Evolutionary conservation across 2,113 vertebrate genomes (phyloP).

Genomic region (Heptranchias perlo): DNA sequence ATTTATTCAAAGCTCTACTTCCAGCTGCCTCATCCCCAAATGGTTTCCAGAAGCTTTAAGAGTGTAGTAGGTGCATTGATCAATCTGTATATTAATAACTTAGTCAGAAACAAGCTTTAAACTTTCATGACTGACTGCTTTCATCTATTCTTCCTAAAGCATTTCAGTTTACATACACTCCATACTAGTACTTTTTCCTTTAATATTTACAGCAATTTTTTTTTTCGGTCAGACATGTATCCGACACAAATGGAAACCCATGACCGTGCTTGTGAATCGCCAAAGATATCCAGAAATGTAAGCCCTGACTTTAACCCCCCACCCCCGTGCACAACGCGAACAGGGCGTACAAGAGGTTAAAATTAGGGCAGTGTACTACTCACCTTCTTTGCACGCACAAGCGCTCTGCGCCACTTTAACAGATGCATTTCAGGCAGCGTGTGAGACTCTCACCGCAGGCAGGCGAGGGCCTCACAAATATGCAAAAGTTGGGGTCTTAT

Average conservation of each 20-base stretch:
- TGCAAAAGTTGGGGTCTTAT: no score
- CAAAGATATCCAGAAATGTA: not conserved
- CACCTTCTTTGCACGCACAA: no score
- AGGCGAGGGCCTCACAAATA: no score
- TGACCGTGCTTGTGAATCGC: not conserved
- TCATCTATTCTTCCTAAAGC: not conserved
- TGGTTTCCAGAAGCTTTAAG: not conserved
- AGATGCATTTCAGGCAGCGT: no score
- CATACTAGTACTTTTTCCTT: not conserved
- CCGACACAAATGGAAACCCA: not conserved
- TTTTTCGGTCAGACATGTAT: not conserved
- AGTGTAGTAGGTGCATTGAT: not conserved
- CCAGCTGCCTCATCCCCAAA: not conserved
- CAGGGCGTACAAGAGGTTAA: not conserved
- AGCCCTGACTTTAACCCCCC: not conserved
- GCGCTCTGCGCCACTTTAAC: no score
- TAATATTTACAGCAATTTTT: not conserved
- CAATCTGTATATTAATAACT: not conserved
- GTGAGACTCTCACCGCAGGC: no score
- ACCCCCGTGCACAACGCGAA: not conserved
- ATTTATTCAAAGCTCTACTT: not conserved
- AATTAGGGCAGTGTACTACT: not conserved
- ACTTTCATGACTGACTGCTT: not conserved
- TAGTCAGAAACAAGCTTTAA: not conserved
- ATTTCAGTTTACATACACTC: not conserved